Evolutionary conservation across 1,140 invertebrate genomes (phyloP).

Genomic region (Globodera rostochiensis): DNA sequence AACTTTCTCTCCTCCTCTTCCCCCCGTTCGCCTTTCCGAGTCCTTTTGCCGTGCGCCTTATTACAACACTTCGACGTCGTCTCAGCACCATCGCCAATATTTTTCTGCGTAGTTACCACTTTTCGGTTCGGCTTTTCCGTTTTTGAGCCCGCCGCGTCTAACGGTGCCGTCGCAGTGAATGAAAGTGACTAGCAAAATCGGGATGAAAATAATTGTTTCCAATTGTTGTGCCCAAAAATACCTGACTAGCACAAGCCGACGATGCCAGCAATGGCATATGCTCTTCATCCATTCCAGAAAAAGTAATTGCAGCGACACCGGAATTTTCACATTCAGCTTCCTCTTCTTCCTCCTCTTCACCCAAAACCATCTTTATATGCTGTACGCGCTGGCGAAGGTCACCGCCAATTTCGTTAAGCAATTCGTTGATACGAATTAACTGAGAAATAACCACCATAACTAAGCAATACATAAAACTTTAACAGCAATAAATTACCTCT

Average conservation of each 20-base stretch:
- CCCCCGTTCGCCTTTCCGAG: neutral
- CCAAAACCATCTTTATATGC: constrained; percentile 56
- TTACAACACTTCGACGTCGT: constrained; percentile 12
- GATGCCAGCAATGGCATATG: neutral
- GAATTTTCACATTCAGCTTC: neutral
- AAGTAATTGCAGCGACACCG: neutral
- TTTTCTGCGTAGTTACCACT: neutral
- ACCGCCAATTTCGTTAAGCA: constrained; percentile 44
- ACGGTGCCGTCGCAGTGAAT: neutral
- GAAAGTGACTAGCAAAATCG: neutral
- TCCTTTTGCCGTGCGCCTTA: neutral
- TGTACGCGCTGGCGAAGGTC: constrained; percentile 54
- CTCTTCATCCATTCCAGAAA: neutral
- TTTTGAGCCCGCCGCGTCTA: neutral
- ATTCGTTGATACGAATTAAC: constrained; percentile 10
- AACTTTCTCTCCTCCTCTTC: neutral
- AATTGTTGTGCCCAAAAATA: neutral
- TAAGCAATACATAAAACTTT: neutral
- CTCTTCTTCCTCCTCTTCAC: constrained; percentile 40
- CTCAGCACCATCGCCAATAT: neutral
- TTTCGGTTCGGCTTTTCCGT: neutral
- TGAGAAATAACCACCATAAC: neutral
- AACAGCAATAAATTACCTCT: constrained; percentile 32
- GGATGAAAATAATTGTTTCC: neutral
- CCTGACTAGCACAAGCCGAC: neutral